Base-by-base conservation (phyloP, 2,888 invertebrate species). In the Tenthredo amoena region DNA sequence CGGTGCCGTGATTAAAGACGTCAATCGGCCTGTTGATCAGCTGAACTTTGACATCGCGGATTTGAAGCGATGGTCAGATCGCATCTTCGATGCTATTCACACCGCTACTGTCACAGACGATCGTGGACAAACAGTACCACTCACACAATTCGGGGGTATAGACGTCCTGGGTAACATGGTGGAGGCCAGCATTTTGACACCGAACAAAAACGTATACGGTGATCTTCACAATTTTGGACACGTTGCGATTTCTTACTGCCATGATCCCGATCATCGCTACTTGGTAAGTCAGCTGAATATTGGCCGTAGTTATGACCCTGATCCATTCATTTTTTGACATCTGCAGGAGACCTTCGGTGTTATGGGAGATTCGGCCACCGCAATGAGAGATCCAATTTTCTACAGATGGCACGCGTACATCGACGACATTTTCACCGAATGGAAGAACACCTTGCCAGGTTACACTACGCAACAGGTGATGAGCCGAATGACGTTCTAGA, bases 321-420 rank as follows among this genome's bases (percentile, higher is more conserved):
- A 47, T 31, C 10, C 55, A 34, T 26, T 37, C 40, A 21, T 65
- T 84, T 37, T 79, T 47, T 85, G 2, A 34, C 50, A 37, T 76
- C 86, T 88, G 68, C 91, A 97, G 96, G 98, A 98, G 94, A 95
- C 95, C 77, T 97, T 97, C 90, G 96, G 97, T 65, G 96, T 97
- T 43, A 98, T 98, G 95, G 97, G 97, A 0, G 98, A 98, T 91
- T 96, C 97, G 0, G 95, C 97, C 0, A 97, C 97, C 0, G 97
- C 98, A 0, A 98, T 98, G 97, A 95, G 98, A 1, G 98, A 98
- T 93, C 98, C 98, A 0, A 94, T 97, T 26, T 98, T 98, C 94
- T 98, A 98, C 94, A 96, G 97, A 91, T 98, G 97, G 97, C 98
- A 98, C 91, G 95, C 96, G 0, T 96, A 96, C 91, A 94, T 98